Conservation (phyloP, 1,140 invertebrate species). For the Lysiphlebus fabarum region DNA sequence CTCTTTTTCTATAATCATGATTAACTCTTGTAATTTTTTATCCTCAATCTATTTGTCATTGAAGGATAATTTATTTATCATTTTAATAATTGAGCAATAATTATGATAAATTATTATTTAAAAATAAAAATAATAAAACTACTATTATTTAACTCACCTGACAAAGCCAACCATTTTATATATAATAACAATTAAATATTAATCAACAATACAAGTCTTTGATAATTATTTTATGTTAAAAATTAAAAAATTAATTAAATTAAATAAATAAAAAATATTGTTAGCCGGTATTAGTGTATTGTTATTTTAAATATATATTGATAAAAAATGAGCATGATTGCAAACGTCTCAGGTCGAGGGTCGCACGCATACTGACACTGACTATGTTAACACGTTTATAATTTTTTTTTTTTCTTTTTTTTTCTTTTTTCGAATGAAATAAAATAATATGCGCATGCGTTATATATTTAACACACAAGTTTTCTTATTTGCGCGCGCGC, state of each 20-base stretch:
- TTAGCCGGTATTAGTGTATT: no score
- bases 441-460: conserved; percentile 23
- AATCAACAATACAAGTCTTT: neutral
- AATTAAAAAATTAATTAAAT: neutral
- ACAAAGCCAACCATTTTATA: conserved; percentile 41
- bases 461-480: conserved; percentile 1
- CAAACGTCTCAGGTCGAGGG: conserved; percentile 25
- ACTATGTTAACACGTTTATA: conserved; percentile 16
- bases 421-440: conserved; percentile 26
- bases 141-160: conserved; percentile 32
- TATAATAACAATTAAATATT: neutral
- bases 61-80: no score
- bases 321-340: conserved; percentile 4
- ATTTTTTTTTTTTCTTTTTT: conserved; percentile 32
- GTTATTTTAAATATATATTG: neutral
- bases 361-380: conserved; percentile 35
- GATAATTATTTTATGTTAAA: neutral
- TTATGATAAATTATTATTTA: no score
- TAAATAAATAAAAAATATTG: neutral
- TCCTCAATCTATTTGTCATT: no score
- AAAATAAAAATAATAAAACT: no score
- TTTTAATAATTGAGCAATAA: no score
- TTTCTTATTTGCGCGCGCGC: neutral
- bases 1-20: no score
- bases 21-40: no score